Evolutionary conservation across 2,888 invertebrate genomes (phyloP).

Genomic region (Epirrhoe alternata): DNA sequence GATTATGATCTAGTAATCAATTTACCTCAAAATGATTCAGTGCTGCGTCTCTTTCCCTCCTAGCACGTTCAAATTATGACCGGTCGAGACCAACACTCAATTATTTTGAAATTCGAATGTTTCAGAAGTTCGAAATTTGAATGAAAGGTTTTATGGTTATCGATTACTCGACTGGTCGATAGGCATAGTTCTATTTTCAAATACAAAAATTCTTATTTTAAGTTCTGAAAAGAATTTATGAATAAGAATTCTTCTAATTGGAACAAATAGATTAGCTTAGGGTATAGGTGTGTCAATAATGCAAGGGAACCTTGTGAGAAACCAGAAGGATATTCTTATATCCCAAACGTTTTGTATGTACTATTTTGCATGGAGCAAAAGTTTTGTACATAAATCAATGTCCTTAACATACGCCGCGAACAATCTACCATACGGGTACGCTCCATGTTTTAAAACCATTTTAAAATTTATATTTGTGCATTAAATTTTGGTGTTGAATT

Average conservation of each 20-base stretch:
- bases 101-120: conserved; percentile 13
- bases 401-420: conserved; percentile 44
- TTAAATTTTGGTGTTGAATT: conserved; percentile 19
- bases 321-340: conserved; percentile 73
- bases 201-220: conserved; percentile 39
- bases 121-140: neutral
- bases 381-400: conserved; percentile 56
- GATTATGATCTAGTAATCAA: conserved; percentile 39
- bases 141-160: conserved; percentile 10
- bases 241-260: conserved; percentile 37
- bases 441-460: conserved; percentile 26
- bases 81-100: conserved; percentile 27
- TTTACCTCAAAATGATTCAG: conserved; percentile 24
- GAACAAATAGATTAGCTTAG: conserved; percentile 39
- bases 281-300: conserved; percentile 55
- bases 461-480: conserved; percentile 22
- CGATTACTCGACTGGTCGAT: conserved; percentile 40
- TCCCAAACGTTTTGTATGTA: conserved; percentile 87
- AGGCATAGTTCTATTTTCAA: conserved; percentile 39
- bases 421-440: conserved; percentile 69
- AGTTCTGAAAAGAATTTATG: conserved; percentile 29
- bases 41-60: conserved; percentile 28
- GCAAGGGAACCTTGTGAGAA: conserved; percentile 91
- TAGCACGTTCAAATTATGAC: conserved; percentile 32
- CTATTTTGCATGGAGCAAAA: conserved; percentile 93